Percentiles rank a stretch among this genome's conserved stretches.
Conservation (phyloP, 2,797 vertebrate genomes). For the Gadopsis bispinosus region DNA sequence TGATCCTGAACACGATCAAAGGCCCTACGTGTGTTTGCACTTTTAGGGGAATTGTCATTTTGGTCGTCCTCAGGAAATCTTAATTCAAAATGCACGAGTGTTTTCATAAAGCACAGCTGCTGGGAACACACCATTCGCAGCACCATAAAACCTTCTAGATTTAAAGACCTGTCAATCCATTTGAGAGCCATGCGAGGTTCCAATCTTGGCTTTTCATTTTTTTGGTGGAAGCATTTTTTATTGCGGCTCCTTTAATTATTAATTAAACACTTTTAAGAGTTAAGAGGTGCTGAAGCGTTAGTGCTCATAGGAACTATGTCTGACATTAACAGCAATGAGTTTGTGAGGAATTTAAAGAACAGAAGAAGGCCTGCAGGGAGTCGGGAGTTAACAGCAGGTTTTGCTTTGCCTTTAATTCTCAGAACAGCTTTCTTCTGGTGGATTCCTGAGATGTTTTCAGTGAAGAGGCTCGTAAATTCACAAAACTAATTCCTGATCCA, state of each 20-base stretch:
- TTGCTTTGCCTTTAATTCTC: not conserved
- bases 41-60: too few relatives aligned
- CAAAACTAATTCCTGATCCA: not conserved
- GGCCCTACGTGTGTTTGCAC: too few relatives aligned
- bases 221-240: not conserved
- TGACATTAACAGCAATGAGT: not conserved
- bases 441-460: constrained; percentile 41
- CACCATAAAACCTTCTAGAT: not conserved
- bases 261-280: too few relatives aligned
- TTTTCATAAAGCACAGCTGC: not conserved
- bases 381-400: not conserved
- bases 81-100: too few relatives aligned
- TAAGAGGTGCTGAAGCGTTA: not conserved
- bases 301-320: not conserved
- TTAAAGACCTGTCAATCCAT: not conserved
- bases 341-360: not conserved
- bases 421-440: constrained; percentile 12
- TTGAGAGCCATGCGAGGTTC: too few relatives aligned
- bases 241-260: not conserved
- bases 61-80: too few relatives aligned
- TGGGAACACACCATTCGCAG: not conserved
- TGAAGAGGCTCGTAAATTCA: constrained; percentile 1
- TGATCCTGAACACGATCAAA: not conserved
- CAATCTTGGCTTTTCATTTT: not conserved
- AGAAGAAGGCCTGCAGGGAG: not conserved